Percentiles rank a stretch among this genome's conserved stretches.
Evolutionary conservation across 2,888 invertebrate genomes (phyloP).

Genomic region (Taenaris catops): DNA sequence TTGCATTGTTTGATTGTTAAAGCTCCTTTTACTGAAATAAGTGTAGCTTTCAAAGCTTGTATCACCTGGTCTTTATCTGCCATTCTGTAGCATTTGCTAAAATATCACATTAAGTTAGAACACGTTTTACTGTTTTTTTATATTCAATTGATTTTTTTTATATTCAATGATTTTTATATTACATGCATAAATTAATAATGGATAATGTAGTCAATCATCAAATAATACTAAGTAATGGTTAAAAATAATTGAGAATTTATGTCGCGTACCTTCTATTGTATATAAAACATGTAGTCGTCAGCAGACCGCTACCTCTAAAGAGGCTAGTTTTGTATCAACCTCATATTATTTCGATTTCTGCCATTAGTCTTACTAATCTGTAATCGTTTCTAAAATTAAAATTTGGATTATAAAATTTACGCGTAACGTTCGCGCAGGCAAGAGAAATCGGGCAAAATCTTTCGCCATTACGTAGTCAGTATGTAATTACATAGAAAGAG

Average conservation of each 20-base stretch:
- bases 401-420: slow-evolving; percentile 2
- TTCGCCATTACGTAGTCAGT: slow-evolving; percentile 9
- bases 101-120: neutral
- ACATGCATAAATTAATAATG: too few species aligned
- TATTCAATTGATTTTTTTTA: neutral
- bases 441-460: slow-evolving; percentile 40
- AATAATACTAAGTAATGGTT: too few species aligned
- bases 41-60: slow-evolving; percentile 65
- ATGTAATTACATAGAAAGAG: neutral
- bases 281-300: slow-evolving; percentile 21
- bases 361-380: neutral
- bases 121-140: neutral
- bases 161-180: too few species aligned
- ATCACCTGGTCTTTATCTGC: slow-evolving; percentile 71
- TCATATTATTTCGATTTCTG: slow-evolving; percentile 15
- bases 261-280: neutral
- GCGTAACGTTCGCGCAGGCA: slow-evolving; percentile 45
- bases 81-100: slow-evolving; percentile 32
- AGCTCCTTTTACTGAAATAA: slow-evolving; percentile 73
- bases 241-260: too few species aligned
- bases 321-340: slow-evolving; percentile 7
- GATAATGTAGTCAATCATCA: too few species aligned
- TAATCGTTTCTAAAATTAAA: slow-evolving; percentile 18
- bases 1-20: slow-evolving; percentile 70
- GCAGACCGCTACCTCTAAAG: slow-evolving; percentile 19